Conservation (phyloP, 1,140 invertebrate species). For the Drosophila persimilis region DNA sequence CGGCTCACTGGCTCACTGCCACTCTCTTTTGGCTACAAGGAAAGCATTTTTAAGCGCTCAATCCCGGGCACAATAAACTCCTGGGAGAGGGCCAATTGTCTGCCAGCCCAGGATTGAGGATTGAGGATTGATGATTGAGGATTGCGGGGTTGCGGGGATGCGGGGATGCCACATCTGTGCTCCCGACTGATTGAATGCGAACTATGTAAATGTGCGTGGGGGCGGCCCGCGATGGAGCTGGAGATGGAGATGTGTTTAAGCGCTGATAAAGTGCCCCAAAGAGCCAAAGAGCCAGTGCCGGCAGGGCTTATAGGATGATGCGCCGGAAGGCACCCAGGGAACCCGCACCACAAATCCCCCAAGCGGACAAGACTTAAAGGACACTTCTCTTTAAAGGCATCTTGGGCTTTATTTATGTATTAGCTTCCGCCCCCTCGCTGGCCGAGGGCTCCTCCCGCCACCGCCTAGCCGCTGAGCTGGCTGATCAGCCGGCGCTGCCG, state of each 20-base stretch:
- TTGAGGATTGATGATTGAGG: too few species aligned
- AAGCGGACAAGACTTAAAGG: too few species aligned
- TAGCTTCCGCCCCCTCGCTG: neutral
- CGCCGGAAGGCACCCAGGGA: too few species aligned
- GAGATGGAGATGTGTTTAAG: conserved; percentile 8
- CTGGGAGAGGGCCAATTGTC: conserved; percentile 70
- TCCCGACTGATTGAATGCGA: conserved; percentile 28
- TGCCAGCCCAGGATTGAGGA: conserved; percentile 26
- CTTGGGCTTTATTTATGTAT: neutral
- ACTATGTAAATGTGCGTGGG: conserved; percentile 27
- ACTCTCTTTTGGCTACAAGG: conserved; percentile 47
- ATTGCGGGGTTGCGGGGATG: conserved; percentile 3
- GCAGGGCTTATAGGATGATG: too few species aligned
- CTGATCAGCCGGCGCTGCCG: conserved; percentile 25
- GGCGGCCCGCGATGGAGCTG: neutral
- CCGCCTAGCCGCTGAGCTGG: conserved; percentile 22
- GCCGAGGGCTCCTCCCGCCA: neutral
- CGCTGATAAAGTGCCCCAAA: conserved; percentile 3
- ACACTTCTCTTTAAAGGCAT: neutral
- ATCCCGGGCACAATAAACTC: conserved; percentile 69
- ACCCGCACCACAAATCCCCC: too few species aligned
- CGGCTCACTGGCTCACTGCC: conserved; percentile 31
- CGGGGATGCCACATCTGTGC: conserved; percentile 3
- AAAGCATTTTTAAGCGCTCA: conserved; percentile 73
- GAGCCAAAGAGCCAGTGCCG: neutral